phyloP scores from a whole-genome alignment of 2,113 vertebrate genomes.

The Sula dactylatra region DNA sequence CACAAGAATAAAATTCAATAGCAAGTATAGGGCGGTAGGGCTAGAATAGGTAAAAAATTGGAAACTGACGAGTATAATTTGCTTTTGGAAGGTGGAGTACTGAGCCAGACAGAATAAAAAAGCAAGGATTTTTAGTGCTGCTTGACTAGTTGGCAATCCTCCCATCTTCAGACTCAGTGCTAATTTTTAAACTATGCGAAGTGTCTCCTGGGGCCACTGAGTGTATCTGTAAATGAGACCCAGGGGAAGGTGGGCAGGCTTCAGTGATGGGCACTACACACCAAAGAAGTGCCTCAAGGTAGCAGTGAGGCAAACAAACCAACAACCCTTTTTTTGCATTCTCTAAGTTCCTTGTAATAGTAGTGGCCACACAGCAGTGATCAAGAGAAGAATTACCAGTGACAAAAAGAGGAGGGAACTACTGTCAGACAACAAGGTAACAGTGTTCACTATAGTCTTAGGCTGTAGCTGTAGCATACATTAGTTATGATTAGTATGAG shows the following conservation, averaged over 20 bases:
- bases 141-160: not conserved
- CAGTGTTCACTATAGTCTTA: not conserved
- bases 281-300: not conserved
- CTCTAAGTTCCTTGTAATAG: not conserved
- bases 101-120: not conserved
- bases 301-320: not conserved
- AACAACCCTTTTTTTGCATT: not conserved
- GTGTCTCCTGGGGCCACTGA: not conserved
- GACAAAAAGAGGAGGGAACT: not conserved
- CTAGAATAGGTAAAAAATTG: not conserved
- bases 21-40: not conserved
- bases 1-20: not conserved
- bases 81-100: not conserved
- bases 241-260: not conserved
- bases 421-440: not conserved
- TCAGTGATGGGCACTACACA: not conserved
- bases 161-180: not conserved
- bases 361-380: not conserved
- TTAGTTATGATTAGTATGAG: not conserved
- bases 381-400: not conserved
- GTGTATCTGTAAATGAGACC: not conserved
- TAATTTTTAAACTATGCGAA: slow-evolving; percentile 7
- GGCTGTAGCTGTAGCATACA: not conserved
- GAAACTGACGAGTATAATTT: not conserved
- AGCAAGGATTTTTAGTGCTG: not conserved